These are phyloP conservation scores for Rallus crepitans DNA, from an alignment of 2,797 vertebrate genomes.

Conservation along the genomic window DNA sequence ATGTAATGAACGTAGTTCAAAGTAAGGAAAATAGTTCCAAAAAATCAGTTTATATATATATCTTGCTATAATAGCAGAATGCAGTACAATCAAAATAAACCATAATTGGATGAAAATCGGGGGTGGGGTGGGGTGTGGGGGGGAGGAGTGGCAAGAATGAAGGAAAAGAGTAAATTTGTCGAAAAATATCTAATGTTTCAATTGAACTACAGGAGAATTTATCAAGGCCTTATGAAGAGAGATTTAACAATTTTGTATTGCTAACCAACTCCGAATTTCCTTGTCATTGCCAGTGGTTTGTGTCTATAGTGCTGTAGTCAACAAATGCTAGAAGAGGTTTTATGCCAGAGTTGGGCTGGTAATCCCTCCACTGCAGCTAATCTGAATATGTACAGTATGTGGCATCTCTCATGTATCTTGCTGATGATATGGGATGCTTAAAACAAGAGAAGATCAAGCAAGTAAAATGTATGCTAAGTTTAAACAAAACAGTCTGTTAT, in stretches of 20 bases:
- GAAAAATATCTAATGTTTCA: constrained; percentile 17
- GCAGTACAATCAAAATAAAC: not conserved
- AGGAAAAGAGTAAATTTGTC: not conserved
- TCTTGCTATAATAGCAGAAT: not conserved
- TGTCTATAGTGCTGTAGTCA: constrained; percentile 55
- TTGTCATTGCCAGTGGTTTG: constrained; percentile 61
- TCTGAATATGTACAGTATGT: not conserved
- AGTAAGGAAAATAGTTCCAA: not conserved
- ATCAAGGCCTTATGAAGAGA: constrained; percentile 6
- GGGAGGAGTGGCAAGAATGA: rapidly evolving
- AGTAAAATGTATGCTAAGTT: not conserved
- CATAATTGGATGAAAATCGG: not conserved
- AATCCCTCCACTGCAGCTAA: constrained; percentile 21
- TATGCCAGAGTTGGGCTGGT: not conserved
- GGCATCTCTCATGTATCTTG: constrained; percentile 3
- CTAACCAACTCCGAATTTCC: constrained; percentile 61
- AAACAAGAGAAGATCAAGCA: not conserved
- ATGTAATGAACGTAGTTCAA: not conserved
- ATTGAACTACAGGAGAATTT: constrained; percentile 25
- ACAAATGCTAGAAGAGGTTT: constrained; percentile 60
- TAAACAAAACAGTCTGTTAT: constrained; percentile 22
- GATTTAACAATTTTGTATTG: constrained; percentile 54
- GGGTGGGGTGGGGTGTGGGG: not conserved
- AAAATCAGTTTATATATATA: not conserved
- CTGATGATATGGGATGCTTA: not conserved